phyloP scores from a whole-genome alignment of 2,888 invertebrate species.

The Dryococelus australis region DNA sequence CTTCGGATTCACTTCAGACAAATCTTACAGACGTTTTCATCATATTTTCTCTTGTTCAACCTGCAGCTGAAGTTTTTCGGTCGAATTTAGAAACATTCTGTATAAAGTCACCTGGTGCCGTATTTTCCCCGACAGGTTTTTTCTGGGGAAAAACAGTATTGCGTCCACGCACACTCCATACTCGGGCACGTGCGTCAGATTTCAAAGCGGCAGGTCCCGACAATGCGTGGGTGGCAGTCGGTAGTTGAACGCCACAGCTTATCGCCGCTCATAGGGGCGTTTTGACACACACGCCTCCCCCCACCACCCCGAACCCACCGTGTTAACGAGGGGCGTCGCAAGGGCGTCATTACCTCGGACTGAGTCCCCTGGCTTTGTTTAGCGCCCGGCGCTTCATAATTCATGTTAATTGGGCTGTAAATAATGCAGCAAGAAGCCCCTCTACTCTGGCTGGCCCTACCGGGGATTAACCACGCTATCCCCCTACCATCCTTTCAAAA shows the following conservation, averaged over 20 bases:
- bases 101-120: too few relatives aligned
- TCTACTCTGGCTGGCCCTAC: neutral
- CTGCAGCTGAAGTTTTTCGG: too few relatives aligned
- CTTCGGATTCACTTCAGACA: too few relatives aligned
- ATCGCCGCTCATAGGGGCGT: neutral
- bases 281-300: neutral
- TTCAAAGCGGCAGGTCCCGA: neutral
- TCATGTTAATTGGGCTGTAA: neutral
- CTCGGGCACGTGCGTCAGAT: neutral
- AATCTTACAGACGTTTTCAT: too few relatives aligned
- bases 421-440: neutral
- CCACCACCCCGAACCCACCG: neutral
- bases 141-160: too few relatives aligned
- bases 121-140: too few relatives aligned
- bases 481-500: neutral
- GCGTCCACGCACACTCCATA: too few relatives aligned
- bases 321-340: neutral
- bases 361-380: constrained; percentile 3
- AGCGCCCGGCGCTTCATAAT: neutral
- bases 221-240: neutral
- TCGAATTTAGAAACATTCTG: too few relatives aligned
- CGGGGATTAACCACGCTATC: neutral
- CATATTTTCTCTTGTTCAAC: too few relatives aligned
- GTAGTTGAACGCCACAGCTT: neutral
- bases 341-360: neutral